Conservation (phyloP, 2,113 vertebrate species). For the Edolisoma coerulescens region DNA sequence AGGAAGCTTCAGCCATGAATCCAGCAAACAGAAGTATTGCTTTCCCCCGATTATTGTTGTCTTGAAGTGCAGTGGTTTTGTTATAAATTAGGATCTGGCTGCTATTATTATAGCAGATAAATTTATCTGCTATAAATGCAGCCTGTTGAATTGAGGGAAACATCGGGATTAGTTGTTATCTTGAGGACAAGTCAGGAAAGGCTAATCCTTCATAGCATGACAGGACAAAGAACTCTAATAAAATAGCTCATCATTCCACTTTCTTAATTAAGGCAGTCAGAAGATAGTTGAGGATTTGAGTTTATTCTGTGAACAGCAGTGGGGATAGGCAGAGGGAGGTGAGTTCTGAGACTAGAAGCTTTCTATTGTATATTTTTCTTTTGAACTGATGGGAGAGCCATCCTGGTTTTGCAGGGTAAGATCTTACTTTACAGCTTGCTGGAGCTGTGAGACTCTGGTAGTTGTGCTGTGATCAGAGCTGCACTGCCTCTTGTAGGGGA, state of each 20-base stretch:
- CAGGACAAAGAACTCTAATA: constrained; percentile 20
- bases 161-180: constrained; percentile 4
- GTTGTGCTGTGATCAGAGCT: not conserved
- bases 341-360: not conserved
- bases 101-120: no score
- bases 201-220: constrained; percentile 18
- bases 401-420: not conserved
- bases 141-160: not conserved
- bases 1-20: not conserved
- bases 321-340: not conserved
- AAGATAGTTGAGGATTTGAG: not conserved
- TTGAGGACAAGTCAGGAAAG: not conserved
- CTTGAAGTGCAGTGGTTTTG: not conserved
- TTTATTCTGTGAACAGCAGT: not conserved
- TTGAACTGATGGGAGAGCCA: not conserved
- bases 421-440: not conserved
- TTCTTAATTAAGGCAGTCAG: not conserved
- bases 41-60: not conserved
- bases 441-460: not conserved
- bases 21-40: not conserved
- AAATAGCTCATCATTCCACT: not conserved
- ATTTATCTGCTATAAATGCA: no score
- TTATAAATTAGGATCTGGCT: not conserved
- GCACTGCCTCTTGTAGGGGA: not conserved
- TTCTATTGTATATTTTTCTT: not conserved